These are phyloP conservation scores for Phaonia tiefii DNA, from an alignment of 2,888 invertebrate species.

Conservation along the genomic window DNA sequence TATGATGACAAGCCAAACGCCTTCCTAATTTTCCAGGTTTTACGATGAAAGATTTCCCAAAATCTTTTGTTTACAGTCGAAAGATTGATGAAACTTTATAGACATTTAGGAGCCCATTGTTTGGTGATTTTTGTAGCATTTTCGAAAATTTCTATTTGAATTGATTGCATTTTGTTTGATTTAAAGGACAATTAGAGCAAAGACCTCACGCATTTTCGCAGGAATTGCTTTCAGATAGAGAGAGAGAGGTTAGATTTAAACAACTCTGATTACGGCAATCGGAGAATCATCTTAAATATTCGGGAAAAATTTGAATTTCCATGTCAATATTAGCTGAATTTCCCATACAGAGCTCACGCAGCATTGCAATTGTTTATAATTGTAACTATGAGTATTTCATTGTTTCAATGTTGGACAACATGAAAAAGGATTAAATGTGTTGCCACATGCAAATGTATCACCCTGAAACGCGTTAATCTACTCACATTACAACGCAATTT, in stretches of 20 bases:
- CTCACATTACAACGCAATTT: constrained; percentile 72
- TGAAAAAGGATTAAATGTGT: constrained; percentile 68
- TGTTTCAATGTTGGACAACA: constrained; percentile 40
- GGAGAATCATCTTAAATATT: too few species aligned
- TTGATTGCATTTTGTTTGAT: not conserved
- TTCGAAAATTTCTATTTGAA: not conserved
- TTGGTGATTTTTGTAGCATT: not conserved
- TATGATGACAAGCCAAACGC: constrained; percentile 65
- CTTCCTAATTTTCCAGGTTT: constrained; percentile 32
- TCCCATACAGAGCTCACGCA: constrained; percentile 6
- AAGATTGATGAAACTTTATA: constrained; percentile 40
- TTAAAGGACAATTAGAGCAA: constrained; percentile 9
- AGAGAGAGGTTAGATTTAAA: too few species aligned
- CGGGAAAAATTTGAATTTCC: too few species aligned
- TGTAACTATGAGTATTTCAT: constrained; percentile 23
- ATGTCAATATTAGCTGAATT: too few species aligned
- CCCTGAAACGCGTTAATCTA: constrained; percentile 69
- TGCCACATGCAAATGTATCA: constrained; percentile 69
- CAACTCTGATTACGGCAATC: too few species aligned
- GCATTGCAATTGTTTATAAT: constrained; percentile 30
- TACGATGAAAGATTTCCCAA: not conserved
- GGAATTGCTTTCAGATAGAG: too few species aligned
- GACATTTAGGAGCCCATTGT: constrained; percentile 48
- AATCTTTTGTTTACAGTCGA: not conserved
- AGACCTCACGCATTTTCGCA: constrained; percentile 37